Conservation (phyloP, 2,113 vertebrate species). For the Azemiops feae region DNA sequence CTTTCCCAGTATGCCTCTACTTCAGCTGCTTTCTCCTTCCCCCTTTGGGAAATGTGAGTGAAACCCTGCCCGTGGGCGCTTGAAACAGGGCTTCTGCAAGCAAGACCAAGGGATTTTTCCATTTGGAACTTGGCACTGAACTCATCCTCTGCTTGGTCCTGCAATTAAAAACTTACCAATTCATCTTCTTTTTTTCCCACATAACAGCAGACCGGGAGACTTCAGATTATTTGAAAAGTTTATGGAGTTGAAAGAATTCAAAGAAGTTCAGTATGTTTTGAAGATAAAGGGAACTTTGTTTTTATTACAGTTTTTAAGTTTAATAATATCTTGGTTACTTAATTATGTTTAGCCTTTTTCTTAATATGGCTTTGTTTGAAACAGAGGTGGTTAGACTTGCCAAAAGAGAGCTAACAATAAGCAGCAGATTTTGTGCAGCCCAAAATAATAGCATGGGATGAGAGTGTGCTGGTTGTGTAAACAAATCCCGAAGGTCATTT, state of each 20-base stretch:
- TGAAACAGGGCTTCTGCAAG: not conserved
- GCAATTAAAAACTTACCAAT: not conserved
- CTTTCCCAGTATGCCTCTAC: not conserved
- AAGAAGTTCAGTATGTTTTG: not conserved
- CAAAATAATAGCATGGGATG: slow-evolving; percentile 33
- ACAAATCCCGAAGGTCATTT: slow-evolving; percentile 16
- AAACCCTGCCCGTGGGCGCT: not conserved
- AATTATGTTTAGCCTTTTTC: not conserved
- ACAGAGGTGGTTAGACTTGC: not conserved
- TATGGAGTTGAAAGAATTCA: not conserved
- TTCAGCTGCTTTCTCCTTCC: not conserved
- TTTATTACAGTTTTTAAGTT: not conserved
- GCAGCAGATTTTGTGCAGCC: slow-evolving; percentile 20
- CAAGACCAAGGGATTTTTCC: not conserved
- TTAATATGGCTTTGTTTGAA: not conserved
- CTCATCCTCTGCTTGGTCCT: not conserved
- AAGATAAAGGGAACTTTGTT: not conserved
- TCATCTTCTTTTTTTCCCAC: not conserved
- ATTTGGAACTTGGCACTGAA: not conserved
- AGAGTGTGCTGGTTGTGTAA: slow-evolving; percentile 29
- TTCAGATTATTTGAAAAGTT: not conserved
- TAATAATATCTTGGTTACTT: not conserved
- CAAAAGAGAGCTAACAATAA: not conserved
- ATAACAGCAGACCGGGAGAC: not conserved
- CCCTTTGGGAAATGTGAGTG: not conserved